These are phyloP conservation scores for Nezara viridula DNA, from an alignment of 2,888 invertebrate species.

Conservation along the genomic window DNA sequence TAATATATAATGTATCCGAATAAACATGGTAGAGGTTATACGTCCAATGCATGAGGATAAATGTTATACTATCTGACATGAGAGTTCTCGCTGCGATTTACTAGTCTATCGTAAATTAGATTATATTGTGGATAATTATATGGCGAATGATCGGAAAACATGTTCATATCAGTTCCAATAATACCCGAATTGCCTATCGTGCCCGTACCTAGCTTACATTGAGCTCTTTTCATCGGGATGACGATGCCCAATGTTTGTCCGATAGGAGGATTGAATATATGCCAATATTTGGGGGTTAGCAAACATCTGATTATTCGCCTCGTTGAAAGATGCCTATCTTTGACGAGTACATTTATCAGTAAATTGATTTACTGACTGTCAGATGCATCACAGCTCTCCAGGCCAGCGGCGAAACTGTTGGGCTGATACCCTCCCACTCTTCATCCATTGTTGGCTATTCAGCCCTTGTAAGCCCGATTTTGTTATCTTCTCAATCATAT, in stretches of 20 bases:
- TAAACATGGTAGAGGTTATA: no score
- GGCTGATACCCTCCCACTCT: not conserved
- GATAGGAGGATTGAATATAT: not conserved
- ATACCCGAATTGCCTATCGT: no score
- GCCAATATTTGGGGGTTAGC: not conserved
- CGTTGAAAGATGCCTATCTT: slow-evolving; percentile 5
- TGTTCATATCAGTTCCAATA: no score
- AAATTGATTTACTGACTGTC: slow-evolving; percentile 21
- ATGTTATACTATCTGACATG: no score
- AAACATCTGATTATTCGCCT: slow-evolving; percentile 12
- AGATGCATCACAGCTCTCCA: not conserved
- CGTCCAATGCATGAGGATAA: no score
- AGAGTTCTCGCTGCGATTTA: no score
- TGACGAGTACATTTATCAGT: slow-evolving; percentile 13
- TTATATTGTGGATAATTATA: not conserved
- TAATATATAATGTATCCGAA: no score
- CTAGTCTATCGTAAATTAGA: not conserved
- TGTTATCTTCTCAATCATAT: not conserved
- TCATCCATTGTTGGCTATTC: not conserved
- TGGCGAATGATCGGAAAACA: no score
- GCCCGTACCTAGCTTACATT: no score
- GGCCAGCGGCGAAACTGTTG: not conserved
- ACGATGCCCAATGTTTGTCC: not conserved
- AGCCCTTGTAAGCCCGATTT: not conserved
- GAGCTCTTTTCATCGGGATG: not conserved